These are phyloP conservation scores for Ramphastos sulfuratus DNA, from an alignment of 2,113 vertebrate genomes.

Conservation along the genomic window DNA sequence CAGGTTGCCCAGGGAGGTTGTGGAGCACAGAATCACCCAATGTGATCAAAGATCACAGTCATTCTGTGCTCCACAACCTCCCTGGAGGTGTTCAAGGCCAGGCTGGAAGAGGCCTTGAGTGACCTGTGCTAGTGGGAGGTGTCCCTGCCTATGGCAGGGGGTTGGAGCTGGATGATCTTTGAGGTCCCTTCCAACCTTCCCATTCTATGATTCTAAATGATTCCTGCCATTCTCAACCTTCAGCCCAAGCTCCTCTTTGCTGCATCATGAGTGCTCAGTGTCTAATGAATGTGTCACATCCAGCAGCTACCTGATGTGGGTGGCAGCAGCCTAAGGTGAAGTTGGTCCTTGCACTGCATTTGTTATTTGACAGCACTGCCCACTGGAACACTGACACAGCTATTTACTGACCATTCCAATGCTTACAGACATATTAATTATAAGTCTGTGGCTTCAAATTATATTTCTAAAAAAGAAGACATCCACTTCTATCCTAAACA, in stretches of 20 bases:
- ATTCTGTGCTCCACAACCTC: no score
- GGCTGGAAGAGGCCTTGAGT: no score
- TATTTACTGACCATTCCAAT: conserved; percentile 5
- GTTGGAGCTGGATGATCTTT: no score
- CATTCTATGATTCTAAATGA: neutral
- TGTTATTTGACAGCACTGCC: neutral
- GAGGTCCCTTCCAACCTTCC: no score
- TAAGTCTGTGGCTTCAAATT: neutral
- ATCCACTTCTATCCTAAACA: neutral
- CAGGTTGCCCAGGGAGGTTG: no score
- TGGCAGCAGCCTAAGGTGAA: neutral
- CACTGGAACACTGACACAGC: neutral
- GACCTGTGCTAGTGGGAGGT: no score
- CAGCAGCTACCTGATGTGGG: neutral
- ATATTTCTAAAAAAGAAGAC: neutral
- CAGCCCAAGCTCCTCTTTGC: neutral
- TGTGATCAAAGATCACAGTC: no score
- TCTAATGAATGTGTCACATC: neutral
- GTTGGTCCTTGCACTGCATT: neutral
- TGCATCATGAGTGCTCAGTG: neutral
- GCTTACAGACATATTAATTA: neutral
- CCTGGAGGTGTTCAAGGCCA: no score
- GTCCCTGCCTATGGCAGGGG: no score
- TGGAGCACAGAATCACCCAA: no score
- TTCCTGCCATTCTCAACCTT: neutral